These are phyloP conservation scores for Tachina grossa DNA, from an alignment of 2,888 invertebrate genomes.

Conservation along the genomic window DNA sequence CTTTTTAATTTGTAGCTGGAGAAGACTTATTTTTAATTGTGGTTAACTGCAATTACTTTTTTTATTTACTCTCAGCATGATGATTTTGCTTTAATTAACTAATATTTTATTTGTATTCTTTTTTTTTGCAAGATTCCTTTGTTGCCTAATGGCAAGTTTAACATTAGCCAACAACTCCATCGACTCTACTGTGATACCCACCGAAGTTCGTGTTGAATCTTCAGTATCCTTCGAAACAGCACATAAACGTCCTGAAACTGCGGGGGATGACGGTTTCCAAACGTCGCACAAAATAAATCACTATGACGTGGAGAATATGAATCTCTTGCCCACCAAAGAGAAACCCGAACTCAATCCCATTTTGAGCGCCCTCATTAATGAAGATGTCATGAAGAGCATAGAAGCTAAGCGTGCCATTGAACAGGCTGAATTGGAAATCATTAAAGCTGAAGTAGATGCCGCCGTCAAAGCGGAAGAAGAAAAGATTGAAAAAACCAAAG, in stretches of 20 bases:
- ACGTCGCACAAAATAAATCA: constrained; percentile 79
- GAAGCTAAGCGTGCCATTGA: constrained; percentile 83
- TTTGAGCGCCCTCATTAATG: constrained; percentile 83
- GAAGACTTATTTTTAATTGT: not conserved
- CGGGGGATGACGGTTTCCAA: constrained; percentile 80
- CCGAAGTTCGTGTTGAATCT: constrained; percentile 67
- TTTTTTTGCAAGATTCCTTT: constrained; percentile 75
- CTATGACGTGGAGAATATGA: constrained; percentile 74
- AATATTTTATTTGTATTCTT: not conserved
- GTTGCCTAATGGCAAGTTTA: constrained; percentile 75
- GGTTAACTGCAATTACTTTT: too few relatives aligned
- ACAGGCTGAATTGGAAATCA: constrained; percentile 77
- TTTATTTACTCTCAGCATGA: too few relatives aligned
- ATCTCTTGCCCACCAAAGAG: constrained; percentile 81
- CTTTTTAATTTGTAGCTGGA: not conserved
- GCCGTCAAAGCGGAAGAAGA: constrained; percentile 68
- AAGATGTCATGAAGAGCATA: constrained; percentile 84
- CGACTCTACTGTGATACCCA: constrained; percentile 62
- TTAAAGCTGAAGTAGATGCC: constrained; percentile 75
- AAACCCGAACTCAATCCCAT: constrained; percentile 82
- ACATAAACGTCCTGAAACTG: constrained; percentile 86
- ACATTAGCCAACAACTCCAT: constrained; percentile 73
- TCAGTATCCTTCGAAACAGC: constrained; percentile 86
- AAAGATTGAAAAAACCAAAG: constrained; percentile 42
- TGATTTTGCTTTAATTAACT: not conserved